These are phyloP conservation scores for Andrena bicolor DNA, from an alignment of 2,888 invertebrate genomes.

Conservation along the genomic window DNA sequence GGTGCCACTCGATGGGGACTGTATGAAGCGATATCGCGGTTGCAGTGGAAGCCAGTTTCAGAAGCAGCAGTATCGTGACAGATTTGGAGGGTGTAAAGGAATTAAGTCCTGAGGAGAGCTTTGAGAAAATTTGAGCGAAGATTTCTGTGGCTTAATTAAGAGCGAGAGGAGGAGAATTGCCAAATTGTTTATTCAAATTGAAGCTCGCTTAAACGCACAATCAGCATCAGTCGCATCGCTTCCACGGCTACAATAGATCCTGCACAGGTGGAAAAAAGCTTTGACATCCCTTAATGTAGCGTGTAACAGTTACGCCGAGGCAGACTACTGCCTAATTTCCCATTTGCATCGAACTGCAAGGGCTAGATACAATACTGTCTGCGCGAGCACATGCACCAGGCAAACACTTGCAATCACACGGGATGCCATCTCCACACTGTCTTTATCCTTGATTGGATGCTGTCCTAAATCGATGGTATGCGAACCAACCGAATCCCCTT, in stretches of 20 bases:
- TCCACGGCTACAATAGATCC: not conserved
- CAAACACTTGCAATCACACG: conserved; percentile 57
- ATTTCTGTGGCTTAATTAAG: too few species aligned
- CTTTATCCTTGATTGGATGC: conserved; percentile 73
- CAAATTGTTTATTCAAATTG: too few species aligned
- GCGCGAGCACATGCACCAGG: not conserved
- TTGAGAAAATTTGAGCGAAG: too few species aligned
- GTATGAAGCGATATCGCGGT: too few species aligned
- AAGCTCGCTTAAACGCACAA: too few species aligned
- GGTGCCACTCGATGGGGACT: too few species aligned
- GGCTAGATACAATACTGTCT: not conserved
- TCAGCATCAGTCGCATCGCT: too few species aligned
- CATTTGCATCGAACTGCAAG: conserved; percentile 29
- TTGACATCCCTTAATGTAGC: not conserved
- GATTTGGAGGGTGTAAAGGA: too few species aligned
- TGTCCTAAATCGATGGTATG: conserved; percentile 68
- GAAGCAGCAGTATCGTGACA: too few species aligned
- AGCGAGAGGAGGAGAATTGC: too few species aligned
- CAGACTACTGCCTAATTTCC: conserved; percentile 21
- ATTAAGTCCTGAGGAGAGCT: too few species aligned
- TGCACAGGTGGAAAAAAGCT: not conserved
- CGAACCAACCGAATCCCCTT: conserved; percentile 42
- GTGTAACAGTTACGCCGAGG: not conserved
- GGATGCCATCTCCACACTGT: conserved; percentile 58
- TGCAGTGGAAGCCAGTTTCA: too few species aligned